Evolutionary conservation across 2,888 invertebrate genomes (phyloP).

Genomic region (Dyspetes luteomarginatus): DNA sequence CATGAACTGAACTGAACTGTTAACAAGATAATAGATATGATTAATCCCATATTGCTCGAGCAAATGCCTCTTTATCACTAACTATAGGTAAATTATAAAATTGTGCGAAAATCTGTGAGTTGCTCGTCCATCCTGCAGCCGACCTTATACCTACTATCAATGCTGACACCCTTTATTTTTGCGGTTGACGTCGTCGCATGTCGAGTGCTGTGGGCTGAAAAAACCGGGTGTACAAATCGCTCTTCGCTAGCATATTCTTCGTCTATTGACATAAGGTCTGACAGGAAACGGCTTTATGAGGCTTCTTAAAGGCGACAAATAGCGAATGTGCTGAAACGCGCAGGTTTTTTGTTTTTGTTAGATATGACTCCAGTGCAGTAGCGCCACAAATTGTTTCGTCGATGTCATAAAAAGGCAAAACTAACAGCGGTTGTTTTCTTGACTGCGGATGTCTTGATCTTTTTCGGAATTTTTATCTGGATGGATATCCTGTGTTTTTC

Average conservation of each 20-base stretch:
- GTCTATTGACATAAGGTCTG: conserved; percentile 56
- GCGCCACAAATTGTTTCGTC: conserved; percentile 51
- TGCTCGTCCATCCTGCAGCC: background rate
- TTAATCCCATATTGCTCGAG: conserved; percentile 6
- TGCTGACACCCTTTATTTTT: conserved; percentile 2
- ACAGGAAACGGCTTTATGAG: conserved; percentile 39
- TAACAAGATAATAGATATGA: background rate
- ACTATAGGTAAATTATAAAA: conserved; percentile 12
- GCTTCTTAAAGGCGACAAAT: conserved; percentile 19
- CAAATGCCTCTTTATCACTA: conserved; percentile 12
- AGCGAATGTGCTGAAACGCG: background rate
- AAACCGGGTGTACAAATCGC: conserved; percentile 47
- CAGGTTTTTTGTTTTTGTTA: conserved; percentile 37
- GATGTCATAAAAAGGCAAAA: conserved; percentile 46
- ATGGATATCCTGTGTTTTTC: conserved; percentile 7
- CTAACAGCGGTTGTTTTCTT: conserved; percentile 55
- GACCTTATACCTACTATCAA: background rate
- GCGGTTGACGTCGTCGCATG: conserved; percentile 53
- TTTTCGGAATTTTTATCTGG: conserved; percentile 41
- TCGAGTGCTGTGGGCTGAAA: conserved; percentile 54
- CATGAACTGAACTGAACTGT: background rate
- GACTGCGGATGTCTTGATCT: conserved; percentile 58
- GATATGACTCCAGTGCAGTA: conserved; percentile 41
- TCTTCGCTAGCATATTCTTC: conserved; percentile 25
- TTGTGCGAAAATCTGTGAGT: background rate